Conservation (phyloP, 2,888 invertebrate species). For the Lycia hirtaria region DNA sequence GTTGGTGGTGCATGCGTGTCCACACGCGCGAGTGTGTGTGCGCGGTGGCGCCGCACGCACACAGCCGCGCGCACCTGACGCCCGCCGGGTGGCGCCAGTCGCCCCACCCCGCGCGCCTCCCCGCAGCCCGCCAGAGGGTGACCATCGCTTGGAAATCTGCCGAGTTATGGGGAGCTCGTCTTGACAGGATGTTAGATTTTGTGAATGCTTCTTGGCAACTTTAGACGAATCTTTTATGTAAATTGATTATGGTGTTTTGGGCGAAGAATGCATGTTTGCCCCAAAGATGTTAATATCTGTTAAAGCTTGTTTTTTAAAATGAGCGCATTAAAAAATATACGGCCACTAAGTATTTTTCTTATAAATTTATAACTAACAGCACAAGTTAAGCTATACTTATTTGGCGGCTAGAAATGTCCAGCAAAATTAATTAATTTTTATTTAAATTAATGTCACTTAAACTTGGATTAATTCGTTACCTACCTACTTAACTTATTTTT, state of each 20-base stretch:
- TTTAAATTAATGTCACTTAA: too few relatives aligned
- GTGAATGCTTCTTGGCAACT: neutral
- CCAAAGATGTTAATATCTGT: neutral
- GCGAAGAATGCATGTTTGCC: neutral
- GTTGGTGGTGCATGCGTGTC: conserved; percentile 39
- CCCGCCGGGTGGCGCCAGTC: conserved; percentile 77
- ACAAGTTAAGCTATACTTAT: too few relatives aligned
- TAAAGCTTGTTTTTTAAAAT: too few relatives aligned
- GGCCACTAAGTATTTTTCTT: too few relatives aligned
- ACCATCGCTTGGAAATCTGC: conserved; percentile 46
- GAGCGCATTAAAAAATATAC: too few relatives aligned
- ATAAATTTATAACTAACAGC: too few relatives aligned
- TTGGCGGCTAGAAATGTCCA: too few relatives aligned
- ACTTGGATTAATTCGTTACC: too few relatives aligned
- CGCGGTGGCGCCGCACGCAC: conserved; percentile 80
- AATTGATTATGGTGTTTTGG: neutral
- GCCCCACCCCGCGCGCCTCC: conserved; percentile 44
- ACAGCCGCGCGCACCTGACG: conserved; percentile 81
- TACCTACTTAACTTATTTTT: too few relatives aligned
- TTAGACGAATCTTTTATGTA: neutral
- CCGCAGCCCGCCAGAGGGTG: conserved; percentile 46
- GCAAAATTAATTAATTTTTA: too few relatives aligned
- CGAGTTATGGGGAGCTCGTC: conserved; percentile 35
- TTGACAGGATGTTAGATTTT: conserved; percentile 13
- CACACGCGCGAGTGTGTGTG: conserved; percentile 37